Base-by-base conservation (phyloP, 2,888 invertebrate species). In the Andrena minutula region DNA sequence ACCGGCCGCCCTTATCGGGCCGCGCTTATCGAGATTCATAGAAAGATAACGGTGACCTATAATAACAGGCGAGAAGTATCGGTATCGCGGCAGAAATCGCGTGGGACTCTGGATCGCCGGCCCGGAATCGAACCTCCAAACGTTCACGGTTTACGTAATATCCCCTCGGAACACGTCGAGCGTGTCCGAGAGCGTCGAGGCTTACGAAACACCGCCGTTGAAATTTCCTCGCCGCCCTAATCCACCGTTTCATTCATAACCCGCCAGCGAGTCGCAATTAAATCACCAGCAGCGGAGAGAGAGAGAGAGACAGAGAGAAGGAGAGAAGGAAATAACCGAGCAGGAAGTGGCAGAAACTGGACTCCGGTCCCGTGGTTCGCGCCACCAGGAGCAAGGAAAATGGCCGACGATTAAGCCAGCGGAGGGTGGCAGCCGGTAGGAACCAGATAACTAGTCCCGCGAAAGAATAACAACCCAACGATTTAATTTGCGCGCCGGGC, bases 291-390 rank as follows among this genome's bases (percentile, higher is more conserved):
- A 3, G 4, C 20, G 53, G 1, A 5, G 5, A 7, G n/a, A 12
- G 12, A 30, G 12, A 10, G 12, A 26, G 16, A n/a, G 12, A n/a
- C 2, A 53, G 10, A 26, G 49, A 20, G 20, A n/a, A n/a, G n/a
- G 26, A 53, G 41, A 10, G 32, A 65, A 16, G 16, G 32, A 65
- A 16, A 41, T 23, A 51, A 12, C 35, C 12, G 47, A 80, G 81
- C 75, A 82, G 82, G 82, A 82, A 82, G 82, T 81, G 26, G 41
- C n/a, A 68, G 68, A 70, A 80, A 82, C 82, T 81, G 82, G 82
- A 82, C 75, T 49, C 41, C 10, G 56, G 28, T 78, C 58, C n/a
- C 53, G 23, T 75, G 47, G 82, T 68, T 82, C 68, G 61, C 35
- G 51, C 75, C 41, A 23, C 20, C n/a, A 58, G 35, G 49, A 41